Evolutionary conservation across 2,113 vertebrate species (phyloP), one percentile per base, ranked within the genome.

Genomic region (Solenodon paradoxus): DNA sequence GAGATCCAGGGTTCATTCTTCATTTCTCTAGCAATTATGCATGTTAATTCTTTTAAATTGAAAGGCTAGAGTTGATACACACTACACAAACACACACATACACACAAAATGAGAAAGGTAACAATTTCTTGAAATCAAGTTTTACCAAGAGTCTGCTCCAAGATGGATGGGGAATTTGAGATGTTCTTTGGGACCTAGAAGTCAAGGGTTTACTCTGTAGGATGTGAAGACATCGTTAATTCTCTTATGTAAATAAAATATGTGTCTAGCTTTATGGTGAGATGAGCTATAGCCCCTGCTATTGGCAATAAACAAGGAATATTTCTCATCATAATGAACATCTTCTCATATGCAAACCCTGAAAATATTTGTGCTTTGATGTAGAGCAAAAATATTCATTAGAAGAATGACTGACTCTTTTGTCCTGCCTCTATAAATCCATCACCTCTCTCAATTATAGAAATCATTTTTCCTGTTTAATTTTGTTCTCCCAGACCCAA

Each of bases 361-460:
- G 72, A 53, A 79, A 90, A n/a, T 84, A 95, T 57, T 55, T 94
- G 69, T 90, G 90, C 89, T 83, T 83, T 75, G 35, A 84, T 78
- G 47, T 81, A 77, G 77, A 92, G 94, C 75, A 95, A 96, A 95
- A 92, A 96, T 85, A 90, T 94, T 84, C 53, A 84, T 92, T 84
- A 93, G 51, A 81, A 92, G 61, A 82, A 92, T 47, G n/a, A 40
- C 57, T 64, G 47, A 1, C 5, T 32, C 59, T 94, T 93, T 87
- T 66, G 32, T 92, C 55, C 71, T 68, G 9, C 51, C 28, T 71
- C 32, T 69, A 11, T 45, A 88, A 95, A 95, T 85, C 17, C 49
- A 87, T 75, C 83, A 57, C 71, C 79, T 92, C 57, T 74, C 81
- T 95, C 79, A 89, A 74, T 47, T 87, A 88, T 19, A 82, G 68